phyloP scores from a whole-genome alignment of 2,113 vertebrate genomes.

The Dasyprocta punctata region DNA sequence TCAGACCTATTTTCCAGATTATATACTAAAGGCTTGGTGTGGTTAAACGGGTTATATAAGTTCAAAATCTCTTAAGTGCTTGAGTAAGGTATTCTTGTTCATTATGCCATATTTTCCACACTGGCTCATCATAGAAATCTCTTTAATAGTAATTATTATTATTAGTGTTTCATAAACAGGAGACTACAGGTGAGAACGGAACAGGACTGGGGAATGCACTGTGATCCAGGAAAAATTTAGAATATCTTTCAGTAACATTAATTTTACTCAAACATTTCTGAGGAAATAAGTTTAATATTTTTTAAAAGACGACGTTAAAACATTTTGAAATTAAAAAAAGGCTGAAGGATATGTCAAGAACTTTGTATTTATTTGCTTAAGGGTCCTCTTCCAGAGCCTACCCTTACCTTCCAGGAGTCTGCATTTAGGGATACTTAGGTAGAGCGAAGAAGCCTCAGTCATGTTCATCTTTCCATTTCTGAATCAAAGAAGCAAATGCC shows the following conservation, averaged over 20 bases:
- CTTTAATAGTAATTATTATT: background rate
- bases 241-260: background rate
- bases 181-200: background rate
- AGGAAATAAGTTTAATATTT: constrained; percentile 36
- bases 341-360: background rate
- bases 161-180: background rate
- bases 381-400: background rate
- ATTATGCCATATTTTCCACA: background rate
- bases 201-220: background rate
- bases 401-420: background rate
- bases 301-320: background rate
- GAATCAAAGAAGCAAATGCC: background rate
- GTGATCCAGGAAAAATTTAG: background rate
- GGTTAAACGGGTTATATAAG: background rate
- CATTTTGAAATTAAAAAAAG: constrained; percentile 11
- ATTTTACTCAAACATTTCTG: background rate
- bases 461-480: background rate
- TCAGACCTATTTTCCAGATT: constrained; percentile 30
- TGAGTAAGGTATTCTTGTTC: background rate
- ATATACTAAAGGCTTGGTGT: background rate
- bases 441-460: background rate
- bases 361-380: background rate
- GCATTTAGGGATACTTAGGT: background rate
- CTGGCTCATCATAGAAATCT: background rate
- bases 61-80: background rate